phyloP scores from a whole-genome alignment of 2,888 invertebrate species.

The Polydrusus cervinus region DNA sequence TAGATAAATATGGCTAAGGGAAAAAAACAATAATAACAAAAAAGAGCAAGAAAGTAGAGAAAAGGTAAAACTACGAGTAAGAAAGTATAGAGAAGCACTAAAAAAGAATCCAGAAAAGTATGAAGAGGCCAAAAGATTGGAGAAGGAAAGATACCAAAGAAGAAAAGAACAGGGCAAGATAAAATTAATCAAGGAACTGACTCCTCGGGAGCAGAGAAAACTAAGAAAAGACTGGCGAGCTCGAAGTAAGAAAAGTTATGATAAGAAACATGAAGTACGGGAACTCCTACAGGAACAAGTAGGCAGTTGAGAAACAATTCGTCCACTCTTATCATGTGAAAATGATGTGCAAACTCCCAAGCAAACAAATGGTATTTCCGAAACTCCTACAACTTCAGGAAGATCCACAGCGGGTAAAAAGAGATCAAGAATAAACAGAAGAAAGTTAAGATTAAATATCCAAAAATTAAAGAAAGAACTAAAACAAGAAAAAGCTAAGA shows the following conservation, averaged over 20 bases:
- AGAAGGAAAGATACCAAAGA: slow-evolving; percentile 27
- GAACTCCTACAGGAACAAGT: slow-evolving; percentile 13
- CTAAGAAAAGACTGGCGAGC: slow-evolving; percentile 25
- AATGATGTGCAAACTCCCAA: slow-evolving; percentile 3
- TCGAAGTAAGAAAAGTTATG: slow-evolving; percentile 28
- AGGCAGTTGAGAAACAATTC: slow-evolving; percentile 8
- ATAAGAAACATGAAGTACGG: slow-evolving; percentile 9
- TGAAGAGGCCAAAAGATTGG: slow-evolving; percentile 25
- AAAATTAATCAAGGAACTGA: slow-evolving; percentile 20
- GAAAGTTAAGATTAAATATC: slow-evolving; percentile 23
- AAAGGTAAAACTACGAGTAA: too few species aligned
- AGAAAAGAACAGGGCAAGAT: slow-evolving; percentile 24
- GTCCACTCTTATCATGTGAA: background rate
- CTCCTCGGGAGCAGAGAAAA: slow-evolving; percentile 19
- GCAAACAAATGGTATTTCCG: background rate
- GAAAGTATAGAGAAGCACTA: too few species aligned
- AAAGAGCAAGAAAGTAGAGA: slow-evolving; percentile 24
- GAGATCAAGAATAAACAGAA: slow-evolving; percentile 11
- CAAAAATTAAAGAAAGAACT: slow-evolving; percentile 21
- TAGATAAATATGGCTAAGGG: slow-evolving; percentile 28
- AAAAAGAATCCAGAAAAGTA: slow-evolving; percentile 4
- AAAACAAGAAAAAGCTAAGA: slow-evolving; percentile 24
- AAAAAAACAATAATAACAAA: slow-evolving; percentile 25
- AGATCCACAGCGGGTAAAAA: slow-evolving; percentile 25
- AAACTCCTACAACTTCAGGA: slow-evolving; percentile 8